phyloP scores from a whole-genome alignment of 2,797 vertebrate species.

The Melopsittacus undulatus region DNA sequence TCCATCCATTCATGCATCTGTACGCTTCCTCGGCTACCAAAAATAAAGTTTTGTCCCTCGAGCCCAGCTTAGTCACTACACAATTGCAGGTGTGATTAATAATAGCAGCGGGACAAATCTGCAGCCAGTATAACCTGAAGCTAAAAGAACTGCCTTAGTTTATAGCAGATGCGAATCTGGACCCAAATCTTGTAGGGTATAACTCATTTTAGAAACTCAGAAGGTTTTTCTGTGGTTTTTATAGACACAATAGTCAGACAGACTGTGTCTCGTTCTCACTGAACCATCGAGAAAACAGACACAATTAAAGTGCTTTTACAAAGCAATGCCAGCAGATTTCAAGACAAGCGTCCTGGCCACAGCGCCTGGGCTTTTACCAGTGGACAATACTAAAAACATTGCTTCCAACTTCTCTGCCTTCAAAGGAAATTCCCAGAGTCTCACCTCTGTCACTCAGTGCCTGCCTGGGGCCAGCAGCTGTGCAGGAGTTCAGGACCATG shows the following conservation, averaged over 20 bases:
- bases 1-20: neutral
- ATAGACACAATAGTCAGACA: constrained; percentile 18
- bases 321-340: neutral
- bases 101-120: neutral
- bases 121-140: neutral
- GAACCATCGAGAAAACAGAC: neutral
- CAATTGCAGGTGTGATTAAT: constrained; percentile 9
- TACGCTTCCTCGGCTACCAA: neutral
- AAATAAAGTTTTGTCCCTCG: constrained; percentile 17
- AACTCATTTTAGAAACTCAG: neutral
- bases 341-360: neutral
- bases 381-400: neutral
- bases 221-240: constrained; percentile 11
- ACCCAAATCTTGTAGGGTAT: neutral
- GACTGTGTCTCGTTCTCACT: neutral
- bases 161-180: neutral
- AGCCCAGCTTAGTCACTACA: neutral
- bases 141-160: neutral
- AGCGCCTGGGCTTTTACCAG: neutral
- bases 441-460: neutral
- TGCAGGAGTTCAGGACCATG: neutral
- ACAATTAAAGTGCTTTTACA: neutral
- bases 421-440: neutral
- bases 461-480: neutral
- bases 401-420: neutral